Evolutionary conservation across 1,140 invertebrate species (phyloP).

Genomic region (Penaeus japonicus): DNA sequence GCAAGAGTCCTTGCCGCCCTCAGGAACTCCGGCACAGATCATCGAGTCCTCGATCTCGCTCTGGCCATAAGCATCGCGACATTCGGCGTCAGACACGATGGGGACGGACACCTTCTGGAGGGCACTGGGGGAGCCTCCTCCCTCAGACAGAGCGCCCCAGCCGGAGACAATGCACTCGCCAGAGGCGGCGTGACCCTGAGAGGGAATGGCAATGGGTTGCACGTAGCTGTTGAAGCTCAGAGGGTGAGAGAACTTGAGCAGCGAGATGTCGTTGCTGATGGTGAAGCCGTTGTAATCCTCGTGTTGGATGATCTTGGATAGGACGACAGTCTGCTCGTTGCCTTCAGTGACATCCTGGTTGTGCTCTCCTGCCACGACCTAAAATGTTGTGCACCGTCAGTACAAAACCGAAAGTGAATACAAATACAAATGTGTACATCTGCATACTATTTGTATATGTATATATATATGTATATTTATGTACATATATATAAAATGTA

Average conservation of each 20-base stretch:
- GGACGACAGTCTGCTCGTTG: too few species aligned
- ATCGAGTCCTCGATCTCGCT: conserved; percentile 35
- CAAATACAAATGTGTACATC: conserved; percentile 28
- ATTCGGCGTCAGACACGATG: conserved; percentile 60
- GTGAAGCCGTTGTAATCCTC: too few species aligned
- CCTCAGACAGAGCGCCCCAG: conserved; percentile 40
- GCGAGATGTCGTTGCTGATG: too few species aligned
- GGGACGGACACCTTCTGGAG: conserved; percentile 66
- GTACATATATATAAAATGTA: too few species aligned
- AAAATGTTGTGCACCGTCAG: not conserved
- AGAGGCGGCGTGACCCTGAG: conserved; percentile 1
- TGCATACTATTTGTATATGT: too few species aligned
- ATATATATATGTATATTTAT: too few species aligned
- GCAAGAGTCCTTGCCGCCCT: conserved; percentile 68
- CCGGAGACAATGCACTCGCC: conserved; percentile 60
- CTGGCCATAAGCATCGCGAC: conserved; percentile 60
- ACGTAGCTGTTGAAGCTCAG: conserved; percentile 22
- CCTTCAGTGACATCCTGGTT: too few species aligned
- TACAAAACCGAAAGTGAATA: conserved; percentile 26
- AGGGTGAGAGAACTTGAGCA: conserved; percentile 11
- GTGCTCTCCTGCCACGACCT: too few species aligned
- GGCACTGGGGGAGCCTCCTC: conserved; percentile 47
- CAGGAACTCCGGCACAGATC: conserved; percentile 52
- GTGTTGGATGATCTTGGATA: too few species aligned
- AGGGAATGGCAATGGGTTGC: conserved; percentile 13